Conservation (phyloP, 2,797 vertebrate species). For the Phaenicophaeus curvirostris region DNA sequence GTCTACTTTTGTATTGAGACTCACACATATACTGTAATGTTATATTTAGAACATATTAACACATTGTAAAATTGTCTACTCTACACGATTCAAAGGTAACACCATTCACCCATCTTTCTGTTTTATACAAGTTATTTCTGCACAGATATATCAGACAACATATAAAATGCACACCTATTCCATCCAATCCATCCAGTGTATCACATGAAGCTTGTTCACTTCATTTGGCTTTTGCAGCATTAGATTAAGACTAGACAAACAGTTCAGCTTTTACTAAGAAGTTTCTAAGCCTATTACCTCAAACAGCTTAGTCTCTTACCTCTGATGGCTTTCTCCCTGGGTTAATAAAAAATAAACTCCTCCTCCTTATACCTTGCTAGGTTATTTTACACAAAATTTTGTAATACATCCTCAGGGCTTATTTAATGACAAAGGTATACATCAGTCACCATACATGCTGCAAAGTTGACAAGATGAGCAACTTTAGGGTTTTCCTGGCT, state of each 20-base stretch:
- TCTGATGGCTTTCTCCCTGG: neutral
- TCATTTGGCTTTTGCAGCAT: neutral
- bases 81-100: neutral
- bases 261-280: neutral
- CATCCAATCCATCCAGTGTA: neutral
- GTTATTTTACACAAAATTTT: neutral
- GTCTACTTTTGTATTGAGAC: neutral
- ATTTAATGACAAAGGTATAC: neutral
- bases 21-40: neutral
- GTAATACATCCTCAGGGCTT: neutral
- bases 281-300: neutral
- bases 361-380: neutral
- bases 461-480: neutral
- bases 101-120: neutral
- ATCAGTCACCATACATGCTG: neutral
- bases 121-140: neutral
- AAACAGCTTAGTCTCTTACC: neutral
- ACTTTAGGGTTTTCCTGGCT: neutral
- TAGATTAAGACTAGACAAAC: neutral
- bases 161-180: fast-evolving
- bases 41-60: neutral
- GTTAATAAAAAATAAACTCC: neutral
- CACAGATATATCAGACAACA: neutral
- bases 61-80: neutral
- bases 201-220: fast-evolving